These are phyloP conservation scores for Acleris sparsana DNA, from an alignment of 2,888 invertebrate species.

Conservation along the genomic window DNA sequence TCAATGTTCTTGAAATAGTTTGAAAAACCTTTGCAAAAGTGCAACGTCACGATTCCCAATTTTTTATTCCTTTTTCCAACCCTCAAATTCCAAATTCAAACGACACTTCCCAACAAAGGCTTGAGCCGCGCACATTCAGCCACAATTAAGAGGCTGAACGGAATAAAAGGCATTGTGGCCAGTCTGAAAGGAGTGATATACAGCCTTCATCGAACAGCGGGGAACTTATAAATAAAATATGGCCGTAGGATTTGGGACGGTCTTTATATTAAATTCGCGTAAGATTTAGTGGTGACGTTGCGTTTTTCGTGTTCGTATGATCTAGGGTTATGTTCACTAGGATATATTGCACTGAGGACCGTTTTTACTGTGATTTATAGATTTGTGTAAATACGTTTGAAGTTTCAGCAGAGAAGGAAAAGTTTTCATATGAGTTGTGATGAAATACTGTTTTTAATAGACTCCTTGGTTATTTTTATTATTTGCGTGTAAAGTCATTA, in stretches of 20 bases:
- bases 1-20: not conserved
- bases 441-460: no score
- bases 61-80: conserved; percentile 21
- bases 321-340: conserved; percentile 36
- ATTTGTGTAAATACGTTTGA: not conserved
- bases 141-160: conserved; percentile 44
- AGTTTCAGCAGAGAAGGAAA: no score
- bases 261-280: conserved; percentile 74
- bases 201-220: conserved; percentile 58
- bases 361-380: not conserved
- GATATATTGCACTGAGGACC: conserved; percentile 23
- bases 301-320: conserved; percentile 34
- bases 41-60: conserved; percentile 11
- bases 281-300: conserved; percentile 58
- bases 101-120: conserved; percentile 32
- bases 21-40: not conserved
- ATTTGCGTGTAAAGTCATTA: no score
- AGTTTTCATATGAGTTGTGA: no score
- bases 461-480: no score
- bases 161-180: conserved; percentile 46
- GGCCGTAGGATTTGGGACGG: conserved; percentile 64
- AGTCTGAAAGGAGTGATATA: conserved; percentile 59
- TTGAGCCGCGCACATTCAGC: conserved; percentile 37
- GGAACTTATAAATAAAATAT: conserved; percentile 69
- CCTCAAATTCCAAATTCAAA: conserved; percentile 33